A percentile compares a stretch with the other conserved stretches of the same genome.
phyloP scores from a whole-genome alignment of 2,797 vertebrate species.

The Spatula clypeata region DNA sequence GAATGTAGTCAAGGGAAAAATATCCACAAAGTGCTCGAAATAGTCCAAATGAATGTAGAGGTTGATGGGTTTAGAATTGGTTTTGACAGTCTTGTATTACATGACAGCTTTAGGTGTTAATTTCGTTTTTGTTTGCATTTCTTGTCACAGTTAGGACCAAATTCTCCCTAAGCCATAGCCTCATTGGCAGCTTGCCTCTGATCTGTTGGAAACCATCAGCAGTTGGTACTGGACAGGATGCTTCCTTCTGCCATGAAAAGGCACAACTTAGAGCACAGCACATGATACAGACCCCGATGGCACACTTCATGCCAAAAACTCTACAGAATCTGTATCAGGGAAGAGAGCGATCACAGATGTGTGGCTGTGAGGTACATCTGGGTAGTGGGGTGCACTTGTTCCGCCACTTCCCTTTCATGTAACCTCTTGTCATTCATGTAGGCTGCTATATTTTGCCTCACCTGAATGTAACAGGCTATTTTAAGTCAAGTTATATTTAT shows the following conservation, averaged over 20 bases:
- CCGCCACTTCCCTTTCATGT: background rate
- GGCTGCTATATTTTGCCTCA: background rate
- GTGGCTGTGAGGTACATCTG: background rate
- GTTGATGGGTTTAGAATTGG: slow-evolving; percentile 2
- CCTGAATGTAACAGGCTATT: background rate
- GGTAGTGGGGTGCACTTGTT: background rate
- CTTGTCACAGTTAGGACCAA: background rate
- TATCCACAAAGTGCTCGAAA: background rate
- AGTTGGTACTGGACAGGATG: background rate
- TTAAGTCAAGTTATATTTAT: slow-evolving; percentile 20
- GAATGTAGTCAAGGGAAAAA: slow-evolving; percentile 34
- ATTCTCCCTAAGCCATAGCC: background rate
- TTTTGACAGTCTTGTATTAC: slow-evolving; percentile 15
- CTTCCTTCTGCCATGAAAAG: background rate
- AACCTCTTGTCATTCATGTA: background rate
- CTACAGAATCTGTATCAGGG: background rate
- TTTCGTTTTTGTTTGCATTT: slow-evolving; percentile 48
- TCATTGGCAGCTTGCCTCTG: background rate
- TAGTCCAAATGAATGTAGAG: background rate
- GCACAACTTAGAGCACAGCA: background rate
- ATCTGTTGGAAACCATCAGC: background rate
- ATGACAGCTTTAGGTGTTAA: background rate
- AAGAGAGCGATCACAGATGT: background rate
- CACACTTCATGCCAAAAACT: background rate
- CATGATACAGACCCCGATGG: background rate